Conservation (phyloP, 2,113 vertebrate genomes). For the Cephalopterus ornatus region DNA sequence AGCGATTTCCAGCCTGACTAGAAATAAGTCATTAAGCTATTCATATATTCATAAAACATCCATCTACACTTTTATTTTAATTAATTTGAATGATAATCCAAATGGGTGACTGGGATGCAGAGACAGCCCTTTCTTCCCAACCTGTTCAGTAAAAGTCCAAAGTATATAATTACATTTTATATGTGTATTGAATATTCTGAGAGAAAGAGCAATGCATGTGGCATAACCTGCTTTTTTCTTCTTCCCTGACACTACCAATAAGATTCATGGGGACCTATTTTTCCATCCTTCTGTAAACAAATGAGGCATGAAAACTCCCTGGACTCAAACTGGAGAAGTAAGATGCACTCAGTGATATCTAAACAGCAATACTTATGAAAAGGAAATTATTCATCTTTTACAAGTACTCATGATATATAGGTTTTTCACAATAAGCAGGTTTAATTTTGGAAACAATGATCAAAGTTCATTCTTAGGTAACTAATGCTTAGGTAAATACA, state of each 20-base stretch:
- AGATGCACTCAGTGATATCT: background rate
- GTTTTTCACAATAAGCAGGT: background rate
- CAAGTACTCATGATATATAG: background rate
- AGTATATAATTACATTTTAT: background rate
- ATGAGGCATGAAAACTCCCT: background rate
- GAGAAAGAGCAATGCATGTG: background rate
- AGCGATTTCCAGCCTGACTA: background rate
- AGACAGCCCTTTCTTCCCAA: background rate
- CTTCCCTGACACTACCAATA: background rate
- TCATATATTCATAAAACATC: background rate
- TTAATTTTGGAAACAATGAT: background rate
- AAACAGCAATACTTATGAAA: background rate
- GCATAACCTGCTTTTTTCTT: background rate
- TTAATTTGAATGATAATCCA: background rate
- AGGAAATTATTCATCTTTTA: background rate
- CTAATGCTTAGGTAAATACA: background rate
- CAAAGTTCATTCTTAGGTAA: background rate
- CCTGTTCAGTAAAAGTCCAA: background rate
- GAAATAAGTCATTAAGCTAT: background rate
- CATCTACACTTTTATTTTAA: background rate
- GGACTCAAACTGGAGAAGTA: background rate
- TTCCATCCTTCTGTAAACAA: background rate
- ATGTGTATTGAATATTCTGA: background rate
- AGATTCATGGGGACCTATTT: background rate
- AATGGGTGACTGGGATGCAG: background rate